phyloP scores from a whole-genome alignment of 2,797 vertebrate species.

The Argya squamiceps region DNA sequence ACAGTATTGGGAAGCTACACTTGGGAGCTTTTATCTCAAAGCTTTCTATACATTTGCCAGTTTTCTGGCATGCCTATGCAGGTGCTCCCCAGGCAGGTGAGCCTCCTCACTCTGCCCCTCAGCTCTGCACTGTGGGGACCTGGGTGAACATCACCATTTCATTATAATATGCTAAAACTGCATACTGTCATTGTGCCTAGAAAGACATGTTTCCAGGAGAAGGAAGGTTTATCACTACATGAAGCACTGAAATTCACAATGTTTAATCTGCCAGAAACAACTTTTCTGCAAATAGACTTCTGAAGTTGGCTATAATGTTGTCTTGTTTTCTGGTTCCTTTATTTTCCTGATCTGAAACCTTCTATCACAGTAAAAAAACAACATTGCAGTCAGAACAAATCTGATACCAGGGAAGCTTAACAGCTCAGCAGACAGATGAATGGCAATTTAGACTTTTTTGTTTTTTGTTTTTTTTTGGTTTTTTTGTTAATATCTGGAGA shows the following conservation, averaged over 20 bases:
- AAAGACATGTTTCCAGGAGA: not conserved
- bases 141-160: not conserved
- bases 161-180: not conserved
- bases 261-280: not conserved
- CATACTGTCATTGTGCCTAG: not conserved
- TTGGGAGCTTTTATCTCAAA: not conserved
- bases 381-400: not conserved
- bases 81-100: not conserved
- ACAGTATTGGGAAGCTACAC: not conserved
- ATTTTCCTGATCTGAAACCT: not conserved
- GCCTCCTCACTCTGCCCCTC: not conserved
- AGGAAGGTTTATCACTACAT: not conserved
- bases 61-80: not conserved
- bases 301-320: not conserved
- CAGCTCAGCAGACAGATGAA: not conserved
- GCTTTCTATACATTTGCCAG: not conserved
- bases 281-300: not conserved
- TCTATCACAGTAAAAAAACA: not conserved
- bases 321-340: not conserved
- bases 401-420: not conserved
- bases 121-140: not conserved
- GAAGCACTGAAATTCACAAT: not conserved
- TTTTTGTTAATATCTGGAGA: not conserved
- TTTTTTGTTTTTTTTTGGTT: not conserved
- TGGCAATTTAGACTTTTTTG: not conserved